These are phyloP conservation scores for Cataglyphis rosenhaueri DNA, from an alignment of 2,888 invertebrate species.

Conservation along the genomic window DNA sequence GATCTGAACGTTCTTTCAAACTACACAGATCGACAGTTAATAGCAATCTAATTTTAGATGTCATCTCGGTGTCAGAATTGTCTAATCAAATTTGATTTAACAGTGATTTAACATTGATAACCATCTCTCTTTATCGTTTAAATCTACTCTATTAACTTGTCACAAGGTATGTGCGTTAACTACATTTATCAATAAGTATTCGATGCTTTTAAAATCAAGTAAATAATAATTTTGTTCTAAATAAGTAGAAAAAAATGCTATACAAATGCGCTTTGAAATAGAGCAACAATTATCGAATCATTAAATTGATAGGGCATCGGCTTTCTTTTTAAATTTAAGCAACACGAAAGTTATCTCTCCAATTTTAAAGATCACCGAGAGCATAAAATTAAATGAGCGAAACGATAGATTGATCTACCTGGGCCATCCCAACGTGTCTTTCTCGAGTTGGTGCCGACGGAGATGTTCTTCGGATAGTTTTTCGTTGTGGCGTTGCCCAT, in stretches of 20 bases:
- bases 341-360: not conserved
- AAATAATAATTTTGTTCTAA: not conserved
- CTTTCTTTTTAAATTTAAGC: not conserved
- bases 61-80: slow-evolving; percentile 64
- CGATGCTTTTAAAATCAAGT: not conserved
- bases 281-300: not conserved
- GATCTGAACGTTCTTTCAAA: slow-evolving; percentile 51
- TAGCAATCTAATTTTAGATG: slow-evolving; percentile 68
- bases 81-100: slow-evolving; percentile 58
- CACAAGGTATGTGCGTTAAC: not conserved
- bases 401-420: slow-evolving; percentile 87
- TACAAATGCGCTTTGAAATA: not conserved
- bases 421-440: slow-evolving; percentile 94
- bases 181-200: not conserved
- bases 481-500: slow-evolving; percentile 89
- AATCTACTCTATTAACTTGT: not conserved
- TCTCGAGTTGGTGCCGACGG: slow-evolving; percentile 86
- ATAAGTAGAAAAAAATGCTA: not conserved
- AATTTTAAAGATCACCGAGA: not conserved
- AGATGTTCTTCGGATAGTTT: slow-evolving; percentile 86
- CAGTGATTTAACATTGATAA: slow-evolving; percentile 14
- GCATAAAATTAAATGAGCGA: not conserved
- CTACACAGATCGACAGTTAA: slow-evolving; percentile 67
- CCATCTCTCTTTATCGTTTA: not conserved
- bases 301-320: not conserved